These are phyloP conservation scores for Papilio polyxenes DNA, from an alignment of 1,140 invertebrate genomes.

Conservation along the genomic window DNA sequence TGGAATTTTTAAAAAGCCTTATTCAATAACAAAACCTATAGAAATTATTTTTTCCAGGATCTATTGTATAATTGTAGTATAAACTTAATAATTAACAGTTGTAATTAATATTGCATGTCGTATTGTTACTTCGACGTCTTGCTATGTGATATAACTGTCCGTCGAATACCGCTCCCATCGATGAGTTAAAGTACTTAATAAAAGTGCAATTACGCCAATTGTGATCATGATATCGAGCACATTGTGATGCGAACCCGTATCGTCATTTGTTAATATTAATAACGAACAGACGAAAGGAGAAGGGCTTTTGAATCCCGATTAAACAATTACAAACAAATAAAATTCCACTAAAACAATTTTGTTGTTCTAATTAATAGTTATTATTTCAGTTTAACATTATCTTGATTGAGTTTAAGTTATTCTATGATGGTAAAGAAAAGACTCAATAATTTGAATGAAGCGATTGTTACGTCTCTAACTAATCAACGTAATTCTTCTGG, in stretches of 20 bases:
- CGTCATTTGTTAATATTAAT: constrained; percentile 14
- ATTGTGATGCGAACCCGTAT: background rate
- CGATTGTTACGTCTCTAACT: background rate
- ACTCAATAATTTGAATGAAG: background rate
- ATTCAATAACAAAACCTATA: background rate
- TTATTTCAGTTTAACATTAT: background rate
- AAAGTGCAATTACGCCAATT: constrained; percentile 32
- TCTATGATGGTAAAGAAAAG: background rate
- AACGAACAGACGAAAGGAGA: background rate
- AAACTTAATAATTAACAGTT: background rate
- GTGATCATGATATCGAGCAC: background rate
- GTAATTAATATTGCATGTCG: background rate
- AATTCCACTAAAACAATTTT: background rate
- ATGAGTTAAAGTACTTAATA: constrained; percentile 17
- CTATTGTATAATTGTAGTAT: too few relatives aligned
- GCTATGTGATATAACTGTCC: background rate
- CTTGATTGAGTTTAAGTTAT: background rate
- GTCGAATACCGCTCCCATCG: background rate
- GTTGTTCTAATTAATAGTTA: background rate
- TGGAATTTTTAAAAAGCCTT: background rate
- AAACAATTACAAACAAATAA: background rate
- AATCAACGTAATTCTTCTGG: background rate
- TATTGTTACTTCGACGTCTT: background rate
- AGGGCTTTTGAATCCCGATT: background rate
- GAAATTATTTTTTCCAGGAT: too few relatives aligned